Conservation (phyloP, 2,113 vertebrate genomes). For the Clarias magur region DNA sequence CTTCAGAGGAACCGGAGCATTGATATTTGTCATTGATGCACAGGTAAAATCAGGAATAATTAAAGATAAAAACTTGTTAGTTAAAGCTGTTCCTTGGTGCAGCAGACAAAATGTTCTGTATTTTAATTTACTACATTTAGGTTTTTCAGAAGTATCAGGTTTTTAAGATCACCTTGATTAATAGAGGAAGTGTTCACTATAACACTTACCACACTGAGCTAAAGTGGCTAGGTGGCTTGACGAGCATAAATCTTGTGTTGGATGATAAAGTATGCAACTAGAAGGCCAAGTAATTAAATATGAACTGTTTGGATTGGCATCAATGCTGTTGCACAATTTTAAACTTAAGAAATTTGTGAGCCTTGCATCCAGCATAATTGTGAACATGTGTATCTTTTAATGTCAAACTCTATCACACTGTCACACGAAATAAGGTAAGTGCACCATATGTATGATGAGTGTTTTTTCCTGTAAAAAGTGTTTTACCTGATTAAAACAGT, state of each 20-base stretch:
- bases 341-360: background rate
- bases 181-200: background rate
- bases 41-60: constrained; percentile 78
- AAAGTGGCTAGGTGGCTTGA: no score
- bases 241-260: background rate
- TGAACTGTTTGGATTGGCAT: background rate
- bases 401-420: background rate
- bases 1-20: constrained; percentile 95
- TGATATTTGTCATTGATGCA: constrained; percentile 98
- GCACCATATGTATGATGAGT: background rate
- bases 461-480: background rate
- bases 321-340: background rate
- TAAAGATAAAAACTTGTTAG: background rate
- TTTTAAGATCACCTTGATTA: background rate
- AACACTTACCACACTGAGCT: background rate
- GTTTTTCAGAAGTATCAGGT: background rate
- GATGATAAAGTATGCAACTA: background rate
- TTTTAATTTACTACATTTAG: background rate
- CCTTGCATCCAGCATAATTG: background rate
- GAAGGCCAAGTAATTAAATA: background rate
- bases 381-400: background rate
- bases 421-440: background rate
- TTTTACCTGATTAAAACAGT: background rate
- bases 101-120: background rate
- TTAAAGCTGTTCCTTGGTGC: background rate